A percentile compares a stretch with the other conserved stretches of the same genome.
These are phyloP conservation scores for Chondrilla cf. caribensis DNA, from an alignment of 37 sponge, comb jelly and placozoan species.

Conservation along the genomic window DNA sequence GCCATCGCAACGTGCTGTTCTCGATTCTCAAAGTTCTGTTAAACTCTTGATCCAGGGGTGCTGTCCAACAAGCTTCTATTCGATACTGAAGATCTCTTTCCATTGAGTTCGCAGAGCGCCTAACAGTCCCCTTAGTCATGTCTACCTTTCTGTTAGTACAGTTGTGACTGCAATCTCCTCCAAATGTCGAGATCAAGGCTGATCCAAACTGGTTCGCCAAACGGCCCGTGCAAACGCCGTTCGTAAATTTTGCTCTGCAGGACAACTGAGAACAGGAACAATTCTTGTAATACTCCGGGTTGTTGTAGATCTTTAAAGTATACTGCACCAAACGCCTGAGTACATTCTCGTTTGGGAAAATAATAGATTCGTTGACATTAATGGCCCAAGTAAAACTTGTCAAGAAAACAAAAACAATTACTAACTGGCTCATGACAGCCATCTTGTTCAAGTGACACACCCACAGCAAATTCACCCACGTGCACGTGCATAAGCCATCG, in stretches of 20 bases:
- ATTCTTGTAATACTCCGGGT: too few species aligned
- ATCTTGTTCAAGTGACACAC: too few species aligned
- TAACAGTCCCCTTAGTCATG: background rate
- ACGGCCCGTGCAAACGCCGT: background rate
- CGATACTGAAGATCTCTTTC: background rate
- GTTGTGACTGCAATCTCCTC: background rate
- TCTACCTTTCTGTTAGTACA: background rate
- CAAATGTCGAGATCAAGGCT: background rate
- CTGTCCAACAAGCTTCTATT: constrained; percentile 13
- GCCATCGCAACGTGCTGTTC: background rate
- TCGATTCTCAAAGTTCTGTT: background rate
- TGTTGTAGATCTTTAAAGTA: too few species aligned
- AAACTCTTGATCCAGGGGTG: background rate
- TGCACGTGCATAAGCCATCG: too few species aligned
- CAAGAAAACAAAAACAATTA: too few species aligned
- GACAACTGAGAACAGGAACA: background rate
- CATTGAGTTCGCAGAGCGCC: too few species aligned
- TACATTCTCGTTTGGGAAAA: too few species aligned
- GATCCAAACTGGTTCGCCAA: background rate
- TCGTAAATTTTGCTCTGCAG: background rate
- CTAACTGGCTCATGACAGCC: too few species aligned
- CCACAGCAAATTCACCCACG: too few species aligned
- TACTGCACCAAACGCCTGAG: too few species aligned
- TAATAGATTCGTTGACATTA: too few species aligned
- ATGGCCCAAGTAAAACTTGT: too few species aligned